Base-by-base conservation (phyloP, 1,140 invertebrate genomes). In the Octopus sinensis region DNA sequence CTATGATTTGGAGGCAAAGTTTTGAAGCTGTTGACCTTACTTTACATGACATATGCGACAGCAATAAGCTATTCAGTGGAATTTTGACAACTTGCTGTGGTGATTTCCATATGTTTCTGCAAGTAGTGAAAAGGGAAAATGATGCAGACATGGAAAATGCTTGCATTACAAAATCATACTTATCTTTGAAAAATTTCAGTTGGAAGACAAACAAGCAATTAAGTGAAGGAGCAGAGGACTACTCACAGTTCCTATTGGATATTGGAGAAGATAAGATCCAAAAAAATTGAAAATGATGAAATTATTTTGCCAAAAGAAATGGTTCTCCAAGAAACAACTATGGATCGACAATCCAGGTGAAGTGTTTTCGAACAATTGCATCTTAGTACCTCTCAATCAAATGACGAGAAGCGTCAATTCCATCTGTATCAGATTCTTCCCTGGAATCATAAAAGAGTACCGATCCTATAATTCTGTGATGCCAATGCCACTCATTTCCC, bases 401-500 rank as follows among this genome's bases (percentile, higher is more conserved):
- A 76, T 76, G 75, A 76, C 4, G 75, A 76, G 75, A 76, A 76
- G 75, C 75, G 23, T 76, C 75, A 76, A 30, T 76, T 76, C 75
- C 23, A 76, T 4, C 17, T 76, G 75, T 30, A 76, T 76, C 75
- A 76, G 75, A 76, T 23, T 2, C 23, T 76, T 76, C 75, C 23
- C 12, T 76, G 75, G 23, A 76, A 4, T 30, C 23, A 76, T 76
- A 51, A 68, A 68, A 68, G 62, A 68, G 62, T 76, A 76, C 75
- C 9, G 2, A 13, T 76, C 75, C 23, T 76, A 13, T 23, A 76
- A 30, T 76, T n/a, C 75, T 76, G 75, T 76, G 17, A 76, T 13
- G n/a, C 62, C n/a, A 68, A 84, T 53, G 54, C 53, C 6, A 81
- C 83, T n/a, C 75, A 86, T 83, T 88, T 87, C 79, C 84, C 83